Base-by-base conservation (phyloP, 2,797 vertebrate species). In the Gadopsis bispinosus region DNA sequence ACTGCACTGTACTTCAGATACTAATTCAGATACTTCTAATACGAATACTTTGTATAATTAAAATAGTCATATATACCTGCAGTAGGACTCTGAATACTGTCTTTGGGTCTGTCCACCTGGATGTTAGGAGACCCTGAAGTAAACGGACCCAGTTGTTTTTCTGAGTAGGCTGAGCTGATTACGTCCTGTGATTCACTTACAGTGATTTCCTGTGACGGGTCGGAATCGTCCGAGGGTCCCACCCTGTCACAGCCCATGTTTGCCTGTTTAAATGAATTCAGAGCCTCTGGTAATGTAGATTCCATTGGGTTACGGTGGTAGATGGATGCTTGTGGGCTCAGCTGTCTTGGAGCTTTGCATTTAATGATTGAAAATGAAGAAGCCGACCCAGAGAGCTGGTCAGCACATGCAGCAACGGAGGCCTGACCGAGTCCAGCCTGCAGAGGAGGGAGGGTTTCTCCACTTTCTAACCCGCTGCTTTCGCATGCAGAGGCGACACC, bases 51-150 rank as follows among this genome's bases (percentile, higher is more conserved):
- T 4, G 29, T 7, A 54, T 1, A 35, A 64, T 31, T 33, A 14
- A 68, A 61, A 51, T 3, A 10, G 5, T 70, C 3, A 54, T 58
- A 5, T 48, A 22, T 92, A 94, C 93, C 93, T 90, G 83, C 29
- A 22, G 65, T 16, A 10, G 56, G 16, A 59, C 56, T 73, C 59
- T 79, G 87, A 33, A 56, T 43, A 50, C 26, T 13, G 65, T 84
- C 56, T 83, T 70, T 62, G 17, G 63, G 14, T 69, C 35, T 83
- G 55, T 92, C 84, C 67, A 69, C 53, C 51, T 73, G 75, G 75
- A 69, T 45, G 29, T 59, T 51, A 5, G 58, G 62, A 10, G 87
- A 69, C 5, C 26, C 54, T 47, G 80, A 74, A 50, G 56, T 48
- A 39, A 74, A 69, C 63, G 19, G 79, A 71, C 5, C 45, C 0